phyloP scores from a whole-genome alignment of 2,113 vertebrate genomes.

The Gulo gulo region DNA sequence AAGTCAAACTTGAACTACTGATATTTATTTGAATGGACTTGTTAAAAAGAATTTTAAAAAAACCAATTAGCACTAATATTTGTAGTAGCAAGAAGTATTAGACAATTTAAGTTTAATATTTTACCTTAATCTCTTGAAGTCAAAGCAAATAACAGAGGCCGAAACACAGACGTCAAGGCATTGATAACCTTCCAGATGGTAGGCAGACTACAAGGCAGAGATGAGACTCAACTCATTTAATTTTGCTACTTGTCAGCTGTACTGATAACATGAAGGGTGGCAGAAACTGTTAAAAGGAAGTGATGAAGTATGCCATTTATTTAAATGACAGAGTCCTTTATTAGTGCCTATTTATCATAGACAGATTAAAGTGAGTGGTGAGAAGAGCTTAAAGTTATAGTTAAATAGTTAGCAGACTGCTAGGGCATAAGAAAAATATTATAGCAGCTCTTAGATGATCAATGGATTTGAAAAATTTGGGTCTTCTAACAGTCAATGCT shows the following conservation, averaged over 20 bases:
- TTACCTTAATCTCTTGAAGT: background rate
- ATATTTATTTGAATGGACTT: background rate
- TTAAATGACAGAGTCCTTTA: background rate
- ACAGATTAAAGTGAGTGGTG: background rate
- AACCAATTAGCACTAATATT: background rate
- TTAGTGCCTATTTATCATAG: background rate
- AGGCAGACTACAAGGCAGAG: background rate
- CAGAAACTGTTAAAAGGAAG: constrained; percentile 11
- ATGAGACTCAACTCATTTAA: background rate
- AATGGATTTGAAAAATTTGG: background rate
- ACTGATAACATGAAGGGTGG: background rate
- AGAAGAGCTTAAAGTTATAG: background rate
- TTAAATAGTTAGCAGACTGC: background rate
- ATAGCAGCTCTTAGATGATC: background rate
- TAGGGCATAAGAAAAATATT: background rate
- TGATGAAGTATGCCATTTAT: background rate
- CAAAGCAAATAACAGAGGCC: background rate
- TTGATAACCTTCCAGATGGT: background rate
- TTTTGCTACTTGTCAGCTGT: background rate
- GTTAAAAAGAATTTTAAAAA: background rate
- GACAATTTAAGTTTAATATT: background rate
- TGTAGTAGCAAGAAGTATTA: background rate
- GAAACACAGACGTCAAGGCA: background rate
- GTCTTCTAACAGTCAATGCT: background rate
- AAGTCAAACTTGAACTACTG: background rate